Percentiles rank a stretch among this genome's conserved stretches.
Conservation (phyloP, 2,113 vertebrate species). For the Dipodomys stephensi region DNA sequence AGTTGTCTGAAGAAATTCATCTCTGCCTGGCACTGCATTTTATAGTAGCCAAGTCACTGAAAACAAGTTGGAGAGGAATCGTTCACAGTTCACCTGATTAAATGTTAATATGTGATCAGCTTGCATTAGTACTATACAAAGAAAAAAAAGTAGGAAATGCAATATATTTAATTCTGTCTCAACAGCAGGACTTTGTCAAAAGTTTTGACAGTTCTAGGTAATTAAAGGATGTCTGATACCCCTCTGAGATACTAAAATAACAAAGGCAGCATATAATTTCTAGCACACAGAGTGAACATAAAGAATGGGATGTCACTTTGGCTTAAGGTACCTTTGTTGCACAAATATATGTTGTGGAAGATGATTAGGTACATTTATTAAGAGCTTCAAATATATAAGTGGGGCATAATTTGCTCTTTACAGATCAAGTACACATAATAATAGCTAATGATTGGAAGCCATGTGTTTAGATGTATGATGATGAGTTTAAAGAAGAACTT, state of each 20-base stretch:
- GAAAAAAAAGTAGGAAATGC: not conserved
- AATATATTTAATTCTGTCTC: not conserved
- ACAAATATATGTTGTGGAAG: not conserved
- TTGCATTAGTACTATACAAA: not conserved
- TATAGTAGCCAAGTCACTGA: not conserved
- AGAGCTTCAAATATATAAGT: constrained; percentile 6
- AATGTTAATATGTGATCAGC: not conserved
- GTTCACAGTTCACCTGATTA: constrained; percentile 11
- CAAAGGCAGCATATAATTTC: not conserved
- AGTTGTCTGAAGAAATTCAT: not conserved
- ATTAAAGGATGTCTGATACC: not conserved
- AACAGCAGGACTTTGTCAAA: not conserved
- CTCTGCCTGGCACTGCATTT: not conserved
- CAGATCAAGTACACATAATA: not conserved
- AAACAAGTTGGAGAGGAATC: not conserved
- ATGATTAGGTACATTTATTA: not conserved
- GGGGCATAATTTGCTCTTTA: not conserved
- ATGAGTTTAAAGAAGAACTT: constrained; percentile 18
- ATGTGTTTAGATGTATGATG: not conserved
- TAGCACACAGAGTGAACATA: not conserved
- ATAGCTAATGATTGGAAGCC: constrained; percentile 9
- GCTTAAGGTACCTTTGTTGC: not conserved
- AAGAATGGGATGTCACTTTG: not conserved
- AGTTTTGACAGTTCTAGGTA: not conserved
- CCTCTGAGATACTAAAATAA: constrained; percentile 21